Evolutionary conservation across 2,113 vertebrate genomes (phyloP).

Genomic region (Tichodroma muraria): DNA sequence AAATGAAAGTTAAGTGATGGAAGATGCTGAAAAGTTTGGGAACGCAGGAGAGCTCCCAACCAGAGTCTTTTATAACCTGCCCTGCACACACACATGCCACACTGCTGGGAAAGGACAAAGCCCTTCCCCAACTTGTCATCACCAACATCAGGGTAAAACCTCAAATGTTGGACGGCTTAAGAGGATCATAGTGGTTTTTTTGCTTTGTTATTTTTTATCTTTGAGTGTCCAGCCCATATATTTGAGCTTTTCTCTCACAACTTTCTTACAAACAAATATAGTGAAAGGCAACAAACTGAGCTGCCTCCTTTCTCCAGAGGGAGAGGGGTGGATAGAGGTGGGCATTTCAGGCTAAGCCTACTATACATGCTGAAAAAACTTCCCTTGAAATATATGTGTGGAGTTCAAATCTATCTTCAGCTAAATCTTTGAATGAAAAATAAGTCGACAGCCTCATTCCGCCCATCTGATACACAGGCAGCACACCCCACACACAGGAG

Average conservation of each 20-base stretch:
- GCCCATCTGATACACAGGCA: background rate
- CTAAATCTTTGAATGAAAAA: background rate
- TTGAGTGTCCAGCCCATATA: background rate
- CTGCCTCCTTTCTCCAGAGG: background rate
- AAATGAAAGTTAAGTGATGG: background rate
- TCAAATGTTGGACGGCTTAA: background rate
- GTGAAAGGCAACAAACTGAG: background rate
- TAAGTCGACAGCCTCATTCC: background rate
- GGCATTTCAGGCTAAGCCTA: conserved; percentile 1
- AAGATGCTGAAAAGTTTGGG: background rate
- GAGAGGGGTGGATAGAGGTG: background rate
- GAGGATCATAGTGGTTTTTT: background rate
- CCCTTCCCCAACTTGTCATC: background rate
- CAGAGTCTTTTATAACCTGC: background rate
- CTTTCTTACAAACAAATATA: background rate
- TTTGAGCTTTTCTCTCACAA: background rate
- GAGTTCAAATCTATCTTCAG: background rate
- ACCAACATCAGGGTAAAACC: background rate
- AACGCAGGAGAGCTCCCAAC: background rate
- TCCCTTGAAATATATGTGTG: background rate
- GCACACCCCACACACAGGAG: background rate
- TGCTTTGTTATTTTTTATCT: background rate
- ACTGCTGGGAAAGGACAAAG: background rate
- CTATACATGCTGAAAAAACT: background rate
- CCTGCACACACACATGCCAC: accelerated